Evolutionary conservation across 2,888 invertebrate genomes (phyloP), one percentile per base, ranked within the genome.

Genomic region (Pseudococcus longispinus): DNA sequence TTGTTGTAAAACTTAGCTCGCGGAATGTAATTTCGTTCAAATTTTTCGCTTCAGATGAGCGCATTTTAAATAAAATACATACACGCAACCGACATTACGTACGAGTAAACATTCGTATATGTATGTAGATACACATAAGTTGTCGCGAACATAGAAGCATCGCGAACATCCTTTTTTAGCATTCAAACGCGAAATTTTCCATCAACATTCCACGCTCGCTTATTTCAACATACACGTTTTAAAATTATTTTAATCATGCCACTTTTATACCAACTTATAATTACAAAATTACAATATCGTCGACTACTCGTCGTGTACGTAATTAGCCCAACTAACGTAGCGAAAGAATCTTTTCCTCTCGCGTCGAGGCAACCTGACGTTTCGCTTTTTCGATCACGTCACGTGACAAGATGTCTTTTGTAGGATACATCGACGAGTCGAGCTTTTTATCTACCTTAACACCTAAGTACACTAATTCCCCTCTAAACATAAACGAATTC

Each of bases 21-120:
- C 32, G 77, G 77, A 80, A 80, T 80, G 77, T 80, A 37, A 80
- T 80, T 80, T 80, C 37, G 32, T 80, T 80, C 32, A 80, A 80
- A 80, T 80, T 80, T 80, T 80, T 80, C 77, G 42, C 77, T 23
- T 20, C 77, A 32, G 77, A 80, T 80, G 77, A 80, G 77, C 42
- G 18, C 32, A 80, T 80, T 80, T 80, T 80, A 80, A 80, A 80
- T 80, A 80, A 80, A 80, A 80, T 37, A 37, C 37, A 32, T 74
- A 32, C 18, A 74, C 74, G 74, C 74, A n/a, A 74, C 74, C 60
- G 60, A 37, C 74, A 42, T 42, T 80, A 80, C 77, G 77, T 80
- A 80, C 77, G 77, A 42, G 42, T 80, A 80, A 80, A 80, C 77
- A 80, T 42, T 80, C 11, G 42, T 51, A 60, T n/a, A n/a, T 6